Base-by-base conservation (phyloP, 1,140 invertebrate species). In the Aphelinus atriplicis region DNA sequence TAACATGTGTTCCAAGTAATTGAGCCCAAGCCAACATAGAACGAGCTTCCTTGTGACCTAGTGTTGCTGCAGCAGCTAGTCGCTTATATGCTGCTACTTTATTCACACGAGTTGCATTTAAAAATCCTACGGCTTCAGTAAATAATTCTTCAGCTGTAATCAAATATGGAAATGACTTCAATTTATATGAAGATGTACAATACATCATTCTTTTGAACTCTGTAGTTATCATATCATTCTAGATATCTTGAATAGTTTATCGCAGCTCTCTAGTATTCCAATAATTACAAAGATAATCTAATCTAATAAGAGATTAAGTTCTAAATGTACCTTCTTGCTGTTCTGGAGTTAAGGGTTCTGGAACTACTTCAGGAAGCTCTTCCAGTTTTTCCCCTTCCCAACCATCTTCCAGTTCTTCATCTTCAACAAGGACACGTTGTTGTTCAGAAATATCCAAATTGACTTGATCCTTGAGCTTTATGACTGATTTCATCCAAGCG, bases 21-120 rank as follows among this genome's bases (percentile, higher is more conserved):
- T 94, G 90, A 0, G 93, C 94, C 93, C 96, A 97, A 0, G 95
- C 96, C 5, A 98, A 82, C 83, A 94, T 91, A 71, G 95, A 93
- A 82, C 93, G 90, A 0, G 97, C 94, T 78, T 94, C 92, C 3
- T 88, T 87, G 83, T 98, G 95, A 53, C 95, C 95, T 42, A 93
- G 87, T 61, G 92, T 91, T 0, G 95, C 93, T 1, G 97, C 95
- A 77, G 92, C 86, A 48, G 91, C 88, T 5, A 97, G 87, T 57
- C 94, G 82, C 61, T 90, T 86, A 80, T 93, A 94, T 5, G 92
- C 92, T 70, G 90, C 89, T 0, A 88, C 85, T 76, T 92, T 91
- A 80, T 94, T 92, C 1, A 91, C 89, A 46, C 90, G 89, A 4
- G 91, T 92, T 48, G 92, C 91, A 78, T 93, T 92, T 42, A 95